Conservation (phyloP, 2,797 vertebrate species). For the Microchirus variegatus region DNA sequence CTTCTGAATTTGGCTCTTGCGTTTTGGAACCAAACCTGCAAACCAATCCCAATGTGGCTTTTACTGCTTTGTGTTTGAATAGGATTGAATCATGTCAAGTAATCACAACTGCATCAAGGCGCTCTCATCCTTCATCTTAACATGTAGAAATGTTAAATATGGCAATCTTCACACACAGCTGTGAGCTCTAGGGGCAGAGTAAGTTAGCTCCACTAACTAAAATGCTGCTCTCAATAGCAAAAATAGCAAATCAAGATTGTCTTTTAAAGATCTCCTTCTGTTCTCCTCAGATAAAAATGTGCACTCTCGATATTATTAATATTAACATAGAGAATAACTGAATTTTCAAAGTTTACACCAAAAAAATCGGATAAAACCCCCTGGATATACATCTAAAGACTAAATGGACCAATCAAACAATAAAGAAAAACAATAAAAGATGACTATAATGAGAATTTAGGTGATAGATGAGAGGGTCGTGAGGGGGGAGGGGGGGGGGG, state of each 20-base stretch:
- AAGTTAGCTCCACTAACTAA: constrained; percentile 55
- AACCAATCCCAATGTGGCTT: constrained; percentile 99
- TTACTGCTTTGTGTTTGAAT: constrained; percentile 83
- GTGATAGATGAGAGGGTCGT: constrained; percentile 51
- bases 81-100: constrained; percentile 62
- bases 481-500: constrained; percentile 1
- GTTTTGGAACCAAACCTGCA: constrained; percentile 99
- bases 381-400: constrained; percentile 70
- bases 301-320: constrained; percentile 61
- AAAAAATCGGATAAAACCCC: constrained; percentile 45
- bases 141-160: constrained; percentile 28
- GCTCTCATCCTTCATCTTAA: constrained; percentile 26
- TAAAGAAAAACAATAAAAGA: constrained; percentile 62
- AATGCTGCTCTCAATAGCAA: constrained; percentile 51
- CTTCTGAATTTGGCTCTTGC: constrained; percentile 99
- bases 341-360: constrained; percentile 17
- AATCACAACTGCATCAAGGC: constrained; percentile 62
- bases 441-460: constrained; percentile 49
- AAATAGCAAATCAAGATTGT: constrained; percentile 51
- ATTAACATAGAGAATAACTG: constrained; percentile 30
- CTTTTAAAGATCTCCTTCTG: constrained; percentile 26
- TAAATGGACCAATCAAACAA: constrained; percentile 72
- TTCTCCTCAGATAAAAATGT: constrained; percentile 48
- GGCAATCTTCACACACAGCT: constrained; percentile 55
- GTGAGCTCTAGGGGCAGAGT: constrained; percentile 60